Conservation (phyloP, 2,797 vertebrate species). For the Halcyon chelicuti region DNA sequence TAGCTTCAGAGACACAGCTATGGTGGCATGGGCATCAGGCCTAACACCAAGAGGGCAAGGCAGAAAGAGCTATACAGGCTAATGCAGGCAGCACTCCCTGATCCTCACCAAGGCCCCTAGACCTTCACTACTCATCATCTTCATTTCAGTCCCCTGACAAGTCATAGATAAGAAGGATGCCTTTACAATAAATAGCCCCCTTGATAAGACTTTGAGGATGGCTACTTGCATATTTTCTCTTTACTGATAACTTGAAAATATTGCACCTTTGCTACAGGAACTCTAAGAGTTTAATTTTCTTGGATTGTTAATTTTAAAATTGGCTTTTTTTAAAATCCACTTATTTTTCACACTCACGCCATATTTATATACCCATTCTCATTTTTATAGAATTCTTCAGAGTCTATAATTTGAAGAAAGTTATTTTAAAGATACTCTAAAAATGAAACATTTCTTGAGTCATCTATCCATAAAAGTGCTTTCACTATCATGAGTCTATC, state of each 20-base stretch:
- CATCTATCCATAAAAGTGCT: not conserved
- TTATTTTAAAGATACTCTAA: constrained; percentile 22
- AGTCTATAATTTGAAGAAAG: not conserved
- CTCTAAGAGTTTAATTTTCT: not conserved
- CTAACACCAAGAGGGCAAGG: rapidly evolving
- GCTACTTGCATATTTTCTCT: not conserved
- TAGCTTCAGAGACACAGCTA: not conserved
- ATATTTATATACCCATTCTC: not conserved
- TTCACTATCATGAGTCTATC: not conserved
- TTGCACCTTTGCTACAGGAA: not conserved
- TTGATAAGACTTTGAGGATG: not conserved
- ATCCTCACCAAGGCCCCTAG: not conserved
- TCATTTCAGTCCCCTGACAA: not conserved
- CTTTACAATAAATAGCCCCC: not conserved
- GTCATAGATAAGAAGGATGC: not conserved
- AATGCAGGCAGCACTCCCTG: not conserved
- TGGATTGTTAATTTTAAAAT: not conserved
- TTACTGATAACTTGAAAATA: not conserved
- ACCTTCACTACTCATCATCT: not conserved
- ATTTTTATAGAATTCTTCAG: not conserved
- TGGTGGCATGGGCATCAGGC: not conserved
- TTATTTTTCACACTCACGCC: not conserved
- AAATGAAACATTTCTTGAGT: constrained; percentile 28
- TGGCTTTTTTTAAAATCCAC: not conserved
- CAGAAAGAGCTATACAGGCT: not conserved